Base-by-base conservation (phyloP, 2,888 invertebrate species). In the Halictus ligatus region DNA sequence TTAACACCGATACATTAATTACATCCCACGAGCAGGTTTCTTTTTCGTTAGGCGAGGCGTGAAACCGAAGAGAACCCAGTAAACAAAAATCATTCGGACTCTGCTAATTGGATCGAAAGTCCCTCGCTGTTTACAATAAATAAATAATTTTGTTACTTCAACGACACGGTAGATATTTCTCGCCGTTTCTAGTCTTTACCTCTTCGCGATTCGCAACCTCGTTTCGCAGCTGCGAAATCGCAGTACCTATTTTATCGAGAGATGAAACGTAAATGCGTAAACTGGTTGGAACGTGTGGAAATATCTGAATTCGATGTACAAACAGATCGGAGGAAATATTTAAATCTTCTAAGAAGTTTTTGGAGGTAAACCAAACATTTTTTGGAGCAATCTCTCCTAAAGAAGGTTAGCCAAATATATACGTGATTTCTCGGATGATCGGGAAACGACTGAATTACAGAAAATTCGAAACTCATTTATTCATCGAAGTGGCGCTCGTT, bases 1-100 rank as follows among this genome's bases (percentile, higher is more conserved):
- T 69, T 40, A 69, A 69, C 69, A 69, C 69, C 35, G 40, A 69
- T 69, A 67, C 72, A 81, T 80, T 77, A 78, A 10, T 67, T 72
- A 69, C 67, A 8, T 67, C 18, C 35, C 67, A 18, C 40, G 69
- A 69, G 0, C 21, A 35, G 40, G 40, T 69, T 69, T 69, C 69
- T 69, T 69, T 40, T 69, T 21, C 69, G 21, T 40, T 69, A 21
- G 12, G 35, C 35, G 21, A 40, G 4, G 35, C 40, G 21, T 21
- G 40, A 69, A 40, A 40, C 35, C 40, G 69, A 69, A 35, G 35
- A 29, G 35, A 35, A 8, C 10, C 18, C 2, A 10, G 18, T 18
- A 10, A 18, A 67, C 35, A 35, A 67, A 29, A 13, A 64, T 21
- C 67, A 1, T 35, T 18, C 67, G 67, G 8, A 8, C 1, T 35